Evolutionary conservation across 2,113 vertebrate genomes (phyloP).

Genomic region (Pluvianellus socialis): DNA sequence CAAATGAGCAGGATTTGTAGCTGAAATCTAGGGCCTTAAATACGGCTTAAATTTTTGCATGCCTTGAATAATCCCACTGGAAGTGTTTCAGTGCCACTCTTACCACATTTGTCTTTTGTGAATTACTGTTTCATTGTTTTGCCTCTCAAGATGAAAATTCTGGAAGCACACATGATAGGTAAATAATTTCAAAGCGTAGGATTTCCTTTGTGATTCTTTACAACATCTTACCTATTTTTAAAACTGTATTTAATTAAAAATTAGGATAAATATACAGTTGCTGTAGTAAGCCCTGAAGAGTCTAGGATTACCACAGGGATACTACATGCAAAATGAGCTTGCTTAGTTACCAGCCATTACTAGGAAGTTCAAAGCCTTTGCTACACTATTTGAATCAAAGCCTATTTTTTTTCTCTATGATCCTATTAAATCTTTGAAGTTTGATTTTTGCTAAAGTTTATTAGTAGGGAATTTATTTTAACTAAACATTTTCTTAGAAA

Average conservation of each 20-base stretch:
- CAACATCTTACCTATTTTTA: not conserved
- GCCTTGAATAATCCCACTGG: not conserved
- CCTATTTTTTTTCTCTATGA: not conserved
- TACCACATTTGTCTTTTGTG: not conserved
- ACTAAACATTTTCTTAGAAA: not conserved
- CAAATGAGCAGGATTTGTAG: constrained; percentile 14
- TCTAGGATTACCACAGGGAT: not conserved
- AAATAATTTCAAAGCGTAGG: not conserved
- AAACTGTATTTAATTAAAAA: not conserved
- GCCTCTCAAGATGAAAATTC: not conserved
- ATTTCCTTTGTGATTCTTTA: not conserved
- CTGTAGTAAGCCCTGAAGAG: not conserved
- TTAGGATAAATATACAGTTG: not conserved
- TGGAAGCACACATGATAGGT: not conserved
- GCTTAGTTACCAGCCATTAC: not conserved
- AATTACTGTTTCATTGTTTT: not conserved
- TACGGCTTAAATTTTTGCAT: not conserved
- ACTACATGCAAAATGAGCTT: not conserved
- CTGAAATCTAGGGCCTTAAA: not conserved
- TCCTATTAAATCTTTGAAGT: not conserved
- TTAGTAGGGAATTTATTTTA: not conserved
- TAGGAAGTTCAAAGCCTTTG: not conserved
- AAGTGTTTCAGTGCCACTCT: not conserved
- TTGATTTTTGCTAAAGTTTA: not conserved
- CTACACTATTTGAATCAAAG: not conserved